Evolutionary conservation across 2,888 invertebrate species (phyloP).

Genomic region (Drosophila fulvimacula): DNA sequence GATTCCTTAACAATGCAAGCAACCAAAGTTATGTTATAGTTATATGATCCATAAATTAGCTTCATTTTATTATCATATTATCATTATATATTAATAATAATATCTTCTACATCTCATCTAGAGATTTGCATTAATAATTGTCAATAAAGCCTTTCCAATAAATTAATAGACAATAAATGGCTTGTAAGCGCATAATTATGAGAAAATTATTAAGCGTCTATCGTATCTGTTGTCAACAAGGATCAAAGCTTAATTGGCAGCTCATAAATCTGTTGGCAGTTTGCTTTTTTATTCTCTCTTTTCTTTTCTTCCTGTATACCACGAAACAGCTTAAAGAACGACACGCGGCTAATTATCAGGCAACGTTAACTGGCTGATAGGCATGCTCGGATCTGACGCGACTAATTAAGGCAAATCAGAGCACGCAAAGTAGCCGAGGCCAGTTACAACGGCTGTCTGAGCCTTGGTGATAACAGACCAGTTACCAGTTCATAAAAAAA

Average conservation of each 20-base stretch:
- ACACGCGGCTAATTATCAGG: slow-evolving; percentile 50
- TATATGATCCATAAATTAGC: no score
- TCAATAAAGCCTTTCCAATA: background rate
- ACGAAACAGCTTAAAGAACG: slow-evolving; percentile 32
- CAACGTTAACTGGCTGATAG: slow-evolving; percentile 40
- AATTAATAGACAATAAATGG: background rate
- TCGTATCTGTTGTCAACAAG: slow-evolving; percentile 23
- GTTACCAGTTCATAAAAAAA: slow-evolving; percentile 71
- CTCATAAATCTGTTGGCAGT: slow-evolving; percentile 43
- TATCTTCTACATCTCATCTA: background rate
- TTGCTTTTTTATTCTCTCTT: background rate
- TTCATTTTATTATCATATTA: no score
- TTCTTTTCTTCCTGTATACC: slow-evolving; percentile 1
- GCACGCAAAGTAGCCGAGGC: slow-evolving; percentile 59
- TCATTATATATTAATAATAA: no score
- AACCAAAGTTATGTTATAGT: no score
- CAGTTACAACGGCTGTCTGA: slow-evolving; percentile 22
- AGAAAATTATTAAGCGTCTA: slow-evolving; percentile 28
- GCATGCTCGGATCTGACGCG: slow-evolving; percentile 37
- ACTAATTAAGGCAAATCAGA: slow-evolving; percentile 78
- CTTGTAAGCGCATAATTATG: background rate
- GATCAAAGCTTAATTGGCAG: slow-evolving; percentile 51
- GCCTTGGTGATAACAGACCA: slow-evolving; percentile 50
- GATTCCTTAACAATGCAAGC: no score
- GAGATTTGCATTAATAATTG: background rate